phyloP scores from a whole-genome alignment of 2,797 vertebrate genomes.

The Anguilla pacifica region DNA sequence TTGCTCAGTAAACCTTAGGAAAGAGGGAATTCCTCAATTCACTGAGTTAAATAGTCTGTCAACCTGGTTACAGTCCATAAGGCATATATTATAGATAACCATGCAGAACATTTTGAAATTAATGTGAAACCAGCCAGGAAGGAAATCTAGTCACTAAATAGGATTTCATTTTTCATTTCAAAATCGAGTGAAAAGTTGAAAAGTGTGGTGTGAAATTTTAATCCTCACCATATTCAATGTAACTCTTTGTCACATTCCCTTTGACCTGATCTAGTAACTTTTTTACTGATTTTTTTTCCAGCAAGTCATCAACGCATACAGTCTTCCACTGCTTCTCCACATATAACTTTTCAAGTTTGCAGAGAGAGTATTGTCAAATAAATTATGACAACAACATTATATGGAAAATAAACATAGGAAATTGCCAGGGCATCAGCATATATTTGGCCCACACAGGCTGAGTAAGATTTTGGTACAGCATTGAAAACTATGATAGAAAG shows the following conservation, averaged over 20 bases:
- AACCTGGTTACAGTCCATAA: conserved; percentile 40
- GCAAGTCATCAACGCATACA: neutral
- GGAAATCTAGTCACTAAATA: conserved; percentile 54
- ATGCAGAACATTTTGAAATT: conserved; percentile 28
- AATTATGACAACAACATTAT: neutral
- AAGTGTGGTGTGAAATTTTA: conserved; percentile 25
- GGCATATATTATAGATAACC: conserved; percentile 39
- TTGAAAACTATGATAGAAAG: neutral
- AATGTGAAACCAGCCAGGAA: conserved; percentile 43
- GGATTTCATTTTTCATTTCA: conserved; percentile 47
- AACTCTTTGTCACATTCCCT: neutral
- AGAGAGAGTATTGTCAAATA: neutral
- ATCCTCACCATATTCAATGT: neutral
- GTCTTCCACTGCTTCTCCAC: neutral
- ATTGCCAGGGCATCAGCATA: no score
- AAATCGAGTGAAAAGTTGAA: conserved; percentile 40
- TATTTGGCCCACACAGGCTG: conserved; percentile 7
- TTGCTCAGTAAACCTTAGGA: conserved; percentile 27
- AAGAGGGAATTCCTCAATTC: conserved; percentile 29
- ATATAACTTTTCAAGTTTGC: neutral
- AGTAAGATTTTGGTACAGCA: neutral
- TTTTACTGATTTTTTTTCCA: neutral
- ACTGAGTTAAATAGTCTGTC: conserved; percentile 31
- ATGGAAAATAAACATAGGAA: neutral
- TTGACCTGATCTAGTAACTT: neutral